Evolutionary conservation across 2,888 invertebrate genomes (phyloP).

Genomic region (Sericinus montela): DNA sequence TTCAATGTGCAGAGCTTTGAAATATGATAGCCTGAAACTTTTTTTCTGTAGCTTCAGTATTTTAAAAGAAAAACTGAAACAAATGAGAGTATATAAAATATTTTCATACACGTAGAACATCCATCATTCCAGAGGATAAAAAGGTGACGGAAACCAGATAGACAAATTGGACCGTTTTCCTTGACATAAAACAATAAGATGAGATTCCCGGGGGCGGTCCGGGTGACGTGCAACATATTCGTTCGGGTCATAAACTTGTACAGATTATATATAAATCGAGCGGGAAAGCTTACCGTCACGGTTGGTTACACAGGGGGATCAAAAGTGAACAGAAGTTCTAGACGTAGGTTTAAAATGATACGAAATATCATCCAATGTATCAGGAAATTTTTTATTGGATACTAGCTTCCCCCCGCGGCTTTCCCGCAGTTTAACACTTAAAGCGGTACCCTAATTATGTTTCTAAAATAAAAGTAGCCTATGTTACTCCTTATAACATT

Average conservation of each 20-base stretch:
- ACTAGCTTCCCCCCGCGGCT: too few relatives aligned
- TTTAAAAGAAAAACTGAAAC: neutral
- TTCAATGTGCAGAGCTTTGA: too few relatives aligned
- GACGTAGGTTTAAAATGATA: neutral
- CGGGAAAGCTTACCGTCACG: constrained; percentile 17
- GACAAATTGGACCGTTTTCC: constrained; percentile 54
- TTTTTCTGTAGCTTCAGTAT: too few relatives aligned
- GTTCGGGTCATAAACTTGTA: constrained; percentile 34
- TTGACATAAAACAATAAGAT: constrained; percentile 54
- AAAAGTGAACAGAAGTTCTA: neutral
- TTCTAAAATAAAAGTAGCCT: too few relatives aligned
- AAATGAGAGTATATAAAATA: neutral
- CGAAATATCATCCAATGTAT: too few relatives aligned
- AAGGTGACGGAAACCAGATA: constrained; percentile 43
- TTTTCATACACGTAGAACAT: neutral
- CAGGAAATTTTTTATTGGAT: too few relatives aligned
- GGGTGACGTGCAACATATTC: constrained; percentile 29
- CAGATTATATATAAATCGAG: constrained; percentile 45
- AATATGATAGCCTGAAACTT: too few relatives aligned
- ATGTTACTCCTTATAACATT: too few relatives aligned
- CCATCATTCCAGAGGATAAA: constrained; percentile 34
- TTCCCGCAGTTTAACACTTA: too few relatives aligned
- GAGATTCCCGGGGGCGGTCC: constrained; percentile 29
- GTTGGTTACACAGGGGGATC: neutral
- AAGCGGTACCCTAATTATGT: too few relatives aligned